Evolutionary conservation across 2,113 vertebrate species (phyloP), one percentile per base, ranked within the genome.

Genomic region (Daphoenositta chrysoptera): DNA sequence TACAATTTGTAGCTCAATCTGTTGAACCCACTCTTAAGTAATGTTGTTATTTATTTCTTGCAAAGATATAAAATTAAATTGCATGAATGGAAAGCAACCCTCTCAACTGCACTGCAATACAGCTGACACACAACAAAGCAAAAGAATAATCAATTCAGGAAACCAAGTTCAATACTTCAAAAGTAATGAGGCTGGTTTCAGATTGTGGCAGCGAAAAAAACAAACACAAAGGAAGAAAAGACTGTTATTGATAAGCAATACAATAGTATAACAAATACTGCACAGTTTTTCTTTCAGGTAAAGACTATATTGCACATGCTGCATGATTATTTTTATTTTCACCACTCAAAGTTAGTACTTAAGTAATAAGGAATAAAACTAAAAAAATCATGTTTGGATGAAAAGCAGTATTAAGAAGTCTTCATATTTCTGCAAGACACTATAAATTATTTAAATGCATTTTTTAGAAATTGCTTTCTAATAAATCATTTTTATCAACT

Each of bases 31-130:
- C n/a, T 95, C 96, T 89, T 91, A 91, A 90, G 35, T 68, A 87
- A 94, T 40, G 23, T 26, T 65, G 47, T 37, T 60, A 18, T 18
- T 6, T 28, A 28, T 75, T 14, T 68, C 94, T 91, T 86, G 65
- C 26, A 96, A 93, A 83, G 20, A 35, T 33, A 77, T 57, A 83
- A 94, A 96, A 89, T 66, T 23, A 93, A 88, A 69, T 82, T 90
- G 75, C 37, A 77, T 37, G 7, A 63, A 80, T 88, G 63, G 69
- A 90, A 95, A 75, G 17, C 76, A 95, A 56, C 11, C 48, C 35
- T 33, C 84, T 80, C 77, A 89, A 50, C 19, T 57, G 12, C 64
- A 97, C 37, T 42, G 84, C 27, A 94, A 68, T 66, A 73, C 28
- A 95, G 44, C 4, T 35, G 44, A 81, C 5, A 58, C 15, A 89